Percentiles rank a stretch among this genome's conserved stretches.
These are phyloP conservation scores for Linnaemya vulpina DNA, from an alignment of 2,888 invertebrate species.

Conservation along the genomic window DNA sequence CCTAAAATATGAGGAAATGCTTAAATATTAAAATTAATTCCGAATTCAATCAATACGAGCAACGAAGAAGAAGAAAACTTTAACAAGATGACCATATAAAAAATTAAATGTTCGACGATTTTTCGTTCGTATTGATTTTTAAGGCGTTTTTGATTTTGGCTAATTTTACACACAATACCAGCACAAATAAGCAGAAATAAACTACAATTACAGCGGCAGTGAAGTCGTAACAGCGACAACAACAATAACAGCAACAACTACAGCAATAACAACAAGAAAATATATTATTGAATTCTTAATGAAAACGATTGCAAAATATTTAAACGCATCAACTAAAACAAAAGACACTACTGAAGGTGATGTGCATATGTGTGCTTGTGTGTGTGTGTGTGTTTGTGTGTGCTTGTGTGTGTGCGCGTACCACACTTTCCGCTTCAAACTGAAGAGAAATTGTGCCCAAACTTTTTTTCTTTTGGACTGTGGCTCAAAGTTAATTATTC, in stretches of 20 bases:
- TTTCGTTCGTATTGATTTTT: slow-evolving; percentile 47
- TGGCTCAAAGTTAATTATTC: too few relatives aligned
- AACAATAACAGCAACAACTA: not conserved
- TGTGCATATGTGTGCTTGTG: too few relatives aligned
- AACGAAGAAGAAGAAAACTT: not conserved
- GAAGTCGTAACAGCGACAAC: not conserved
- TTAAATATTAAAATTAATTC: slow-evolving; percentile 68
- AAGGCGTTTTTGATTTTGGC: slow-evolving; percentile 67
- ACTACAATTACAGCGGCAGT: slow-evolving; percentile 27
- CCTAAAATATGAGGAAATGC: slow-evolving; percentile 61
- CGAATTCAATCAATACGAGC: slow-evolving; percentile 23
- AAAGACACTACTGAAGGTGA: slow-evolving; percentile 1
- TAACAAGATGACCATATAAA: slow-evolving; percentile 59
- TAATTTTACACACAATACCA: slow-evolving; percentile 51
- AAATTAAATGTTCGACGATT: slow-evolving; percentile 14
- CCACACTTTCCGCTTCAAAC: slow-evolving; percentile 54
- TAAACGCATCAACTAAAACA: slow-evolving; percentile 47
- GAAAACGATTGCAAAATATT: slow-evolving; percentile 68
- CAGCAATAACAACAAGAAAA: not conserved
- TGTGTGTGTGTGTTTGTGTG: too few relatives aligned
- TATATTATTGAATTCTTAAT: slow-evolving; percentile 68
- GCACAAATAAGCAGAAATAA: not conserved
- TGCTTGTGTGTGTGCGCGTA: too few relatives aligned
- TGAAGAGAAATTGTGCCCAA: not conserved
- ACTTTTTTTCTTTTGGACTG: slow-evolving; percentile 5